phyloP scores from a whole-genome alignment of 2,113 vertebrate species.

The Perccottus glenii region DNA sequence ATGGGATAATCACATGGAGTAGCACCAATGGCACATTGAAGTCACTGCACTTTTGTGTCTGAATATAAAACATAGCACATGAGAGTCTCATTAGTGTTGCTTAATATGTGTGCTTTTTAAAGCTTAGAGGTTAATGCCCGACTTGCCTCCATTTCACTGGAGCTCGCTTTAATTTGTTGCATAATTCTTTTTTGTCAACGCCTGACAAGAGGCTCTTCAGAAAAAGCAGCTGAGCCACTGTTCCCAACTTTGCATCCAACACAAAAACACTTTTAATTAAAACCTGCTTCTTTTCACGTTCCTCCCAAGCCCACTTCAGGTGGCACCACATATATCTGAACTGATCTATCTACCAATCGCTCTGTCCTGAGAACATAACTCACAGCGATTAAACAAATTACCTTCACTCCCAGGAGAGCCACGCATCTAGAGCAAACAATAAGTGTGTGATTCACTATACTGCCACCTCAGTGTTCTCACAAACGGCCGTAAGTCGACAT shows the following conservation, averaged over 20 bases:
- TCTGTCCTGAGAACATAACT: constrained; percentile 62
- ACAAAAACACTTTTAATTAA: constrained; percentile 64
- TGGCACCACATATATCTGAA: constrained; percentile 43
- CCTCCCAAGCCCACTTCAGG: constrained; percentile 10
- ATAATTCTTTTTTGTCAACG: constrained; percentile 68
- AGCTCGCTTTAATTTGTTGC: constrained; percentile 78
- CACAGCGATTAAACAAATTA: constrained; percentile 74
- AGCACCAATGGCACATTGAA: constrained; percentile 55
- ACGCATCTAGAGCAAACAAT: constrained; percentile 66
- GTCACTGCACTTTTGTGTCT: constrained; percentile 62
- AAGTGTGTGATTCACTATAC: constrained; percentile 59
- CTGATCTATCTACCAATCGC: constrained; percentile 50
- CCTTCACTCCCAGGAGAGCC: constrained; percentile 60
- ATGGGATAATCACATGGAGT: constrained; percentile 62
- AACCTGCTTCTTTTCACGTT: constrained; percentile 44
- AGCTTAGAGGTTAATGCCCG: constrained; percentile 79
- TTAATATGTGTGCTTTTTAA: constrained; percentile 81
- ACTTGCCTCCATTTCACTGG: constrained; percentile 73
- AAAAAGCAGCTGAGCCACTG: constrained; percentile 51
- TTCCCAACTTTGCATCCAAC: constrained; percentile 60
- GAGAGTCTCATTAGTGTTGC: constrained; percentile 79
- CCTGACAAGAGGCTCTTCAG: constrained; percentile 63
- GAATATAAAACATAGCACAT: constrained; percentile 69
- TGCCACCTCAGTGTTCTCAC: constrained; percentile 51
- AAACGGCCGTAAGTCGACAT: constrained; percentile 55